These are phyloP conservation scores for Labeo rohita DNA, from an alignment of 2,113 vertebrate genomes.

Conservation along the genomic window DNA sequence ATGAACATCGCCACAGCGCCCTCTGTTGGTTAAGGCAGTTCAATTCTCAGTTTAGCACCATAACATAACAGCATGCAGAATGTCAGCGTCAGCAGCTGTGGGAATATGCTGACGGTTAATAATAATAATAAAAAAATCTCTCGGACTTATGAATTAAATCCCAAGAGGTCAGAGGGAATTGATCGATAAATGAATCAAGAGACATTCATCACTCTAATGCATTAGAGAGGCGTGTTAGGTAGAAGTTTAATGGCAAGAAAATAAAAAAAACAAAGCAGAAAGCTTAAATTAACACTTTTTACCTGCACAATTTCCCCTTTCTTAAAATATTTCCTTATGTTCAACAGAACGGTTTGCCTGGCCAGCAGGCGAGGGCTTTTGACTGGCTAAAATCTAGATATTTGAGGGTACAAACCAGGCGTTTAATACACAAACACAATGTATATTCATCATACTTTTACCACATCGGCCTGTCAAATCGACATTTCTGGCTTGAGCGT, in stretches of 20 bases:
- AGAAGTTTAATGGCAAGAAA: slow-evolving; percentile 27
- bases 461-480: neutral
- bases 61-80: neutral
- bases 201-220: slow-evolving; percentile 29
- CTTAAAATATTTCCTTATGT: slow-evolving; percentile 34
- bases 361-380: slow-evolving; percentile 54
- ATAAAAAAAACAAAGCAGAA: slow-evolving; percentile 8
- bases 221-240: slow-evolving; percentile 24
- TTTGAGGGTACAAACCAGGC: neutral
- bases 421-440: slow-evolving; percentile 23
- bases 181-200: slow-evolving; percentile 28
- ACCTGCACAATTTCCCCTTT: slow-evolving; percentile 21
- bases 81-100: neutral
- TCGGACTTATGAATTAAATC: neutral
- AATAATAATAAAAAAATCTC: neutral
- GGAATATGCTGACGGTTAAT: neutral
- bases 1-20: slow-evolving; percentile 38
- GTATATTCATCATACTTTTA: neutral
- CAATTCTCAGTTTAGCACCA: slow-evolving; percentile 4
- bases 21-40: slow-evolving; percentile 41
- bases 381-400: neutral
- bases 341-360: slow-evolving; percentile 41
- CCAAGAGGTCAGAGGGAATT: neutral
- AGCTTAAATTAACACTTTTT: slow-evolving; percentile 40
- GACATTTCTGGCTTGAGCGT: slow-evolving; percentile 3